A percentile compares a stretch with the other conserved stretches of the same genome.
phyloP scores from a whole-genome alignment of 2,888 invertebrate genomes.

The Ferrisia virgata region DNA sequence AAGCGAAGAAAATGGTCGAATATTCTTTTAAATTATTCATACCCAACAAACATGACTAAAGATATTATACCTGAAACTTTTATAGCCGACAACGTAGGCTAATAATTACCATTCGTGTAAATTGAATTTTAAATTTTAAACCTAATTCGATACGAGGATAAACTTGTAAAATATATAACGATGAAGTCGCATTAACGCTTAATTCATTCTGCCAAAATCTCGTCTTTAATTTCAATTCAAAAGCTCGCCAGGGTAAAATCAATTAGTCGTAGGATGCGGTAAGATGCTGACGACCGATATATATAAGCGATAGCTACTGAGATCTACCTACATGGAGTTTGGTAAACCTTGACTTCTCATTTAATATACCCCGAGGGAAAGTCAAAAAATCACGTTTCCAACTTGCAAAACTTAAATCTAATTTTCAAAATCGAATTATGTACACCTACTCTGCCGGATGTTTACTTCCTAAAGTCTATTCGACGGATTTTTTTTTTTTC shows the following conservation, averaged over 20 bases:
- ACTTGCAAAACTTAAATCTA: not conserved
- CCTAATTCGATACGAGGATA: not conserved
- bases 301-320: no score
- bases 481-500: no score
- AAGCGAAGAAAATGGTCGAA: not conserved
- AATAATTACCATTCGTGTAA: not conserved
- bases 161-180: no score
- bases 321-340: no score
- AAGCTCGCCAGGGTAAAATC: not conserved
- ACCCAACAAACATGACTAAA: not conserved
- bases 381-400: not conserved
- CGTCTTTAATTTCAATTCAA: not conserved
- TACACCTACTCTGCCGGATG: not conserved
- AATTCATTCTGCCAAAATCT: not conserved
- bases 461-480: not conserved
- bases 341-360: not conserved
- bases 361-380: not conserved
- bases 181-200: not conserved
- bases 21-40: not conserved
- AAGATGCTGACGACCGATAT: not conserved
- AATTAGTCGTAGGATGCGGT: not conserved
- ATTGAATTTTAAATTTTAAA: not conserved
- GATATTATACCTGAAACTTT: not conserved
- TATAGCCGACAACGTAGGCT: no score
- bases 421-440: not conserved